Percentiles rank a stretch among this genome's conserved stretches.
Evolutionary conservation across 2,113 vertebrate species (phyloP).

Genomic region (Chaetorhynchus papuensis): DNA sequence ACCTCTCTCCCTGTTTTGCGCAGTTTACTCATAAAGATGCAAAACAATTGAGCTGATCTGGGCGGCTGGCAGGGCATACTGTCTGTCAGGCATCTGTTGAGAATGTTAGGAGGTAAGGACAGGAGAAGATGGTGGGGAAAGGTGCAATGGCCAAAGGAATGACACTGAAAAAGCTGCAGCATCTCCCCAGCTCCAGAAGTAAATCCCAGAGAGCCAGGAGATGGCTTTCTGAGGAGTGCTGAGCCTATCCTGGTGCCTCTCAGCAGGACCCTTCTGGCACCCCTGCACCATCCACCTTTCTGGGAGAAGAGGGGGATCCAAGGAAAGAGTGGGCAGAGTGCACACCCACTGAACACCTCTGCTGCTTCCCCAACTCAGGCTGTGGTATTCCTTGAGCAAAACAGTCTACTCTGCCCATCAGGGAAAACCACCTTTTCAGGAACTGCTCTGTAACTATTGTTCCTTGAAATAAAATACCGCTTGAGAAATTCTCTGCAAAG

Average conservation of each 20-base stretch:
- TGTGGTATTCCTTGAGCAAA: background rate
- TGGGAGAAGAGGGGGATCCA: background rate
- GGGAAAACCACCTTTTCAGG: background rate
- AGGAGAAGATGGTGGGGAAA: background rate
- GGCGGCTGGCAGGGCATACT: background rate
- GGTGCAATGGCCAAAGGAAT: background rate
- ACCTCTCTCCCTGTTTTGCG: background rate
- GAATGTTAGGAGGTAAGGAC: fast-evolving
- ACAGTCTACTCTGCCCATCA: background rate
- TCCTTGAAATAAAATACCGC: background rate
- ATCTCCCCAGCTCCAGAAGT: background rate
- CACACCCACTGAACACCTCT: background rate
- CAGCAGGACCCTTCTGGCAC: background rate
- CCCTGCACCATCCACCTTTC: background rate
- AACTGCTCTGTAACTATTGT: background rate
- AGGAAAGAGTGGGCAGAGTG: background rate
- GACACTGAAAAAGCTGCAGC: background rate
- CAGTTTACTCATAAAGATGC: background rate
- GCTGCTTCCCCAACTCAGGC: background rate
- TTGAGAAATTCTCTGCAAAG: background rate
- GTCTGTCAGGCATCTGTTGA: background rate
- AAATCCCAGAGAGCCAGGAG: background rate
- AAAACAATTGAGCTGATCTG: background rate
- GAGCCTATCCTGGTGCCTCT: background rate
- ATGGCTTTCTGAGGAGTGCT: background rate